Percentiles rank a stretch among this genome's conserved stretches.
Evolutionary conservation across 1,140 invertebrate genomes (phyloP).

Genomic region (Drosophila pruinosa): DNA sequence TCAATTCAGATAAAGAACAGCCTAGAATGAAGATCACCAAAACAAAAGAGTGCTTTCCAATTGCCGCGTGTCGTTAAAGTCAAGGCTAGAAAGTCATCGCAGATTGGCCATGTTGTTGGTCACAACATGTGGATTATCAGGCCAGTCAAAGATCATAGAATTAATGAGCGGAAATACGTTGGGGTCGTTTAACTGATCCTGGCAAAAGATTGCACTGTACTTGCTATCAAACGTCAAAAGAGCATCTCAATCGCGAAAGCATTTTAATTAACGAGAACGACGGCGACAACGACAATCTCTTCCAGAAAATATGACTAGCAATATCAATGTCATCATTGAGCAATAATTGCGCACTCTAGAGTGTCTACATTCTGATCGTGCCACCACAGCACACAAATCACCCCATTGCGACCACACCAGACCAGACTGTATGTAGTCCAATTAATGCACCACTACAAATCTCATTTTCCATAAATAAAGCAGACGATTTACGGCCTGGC

Average conservation of each 20-base stretch:
- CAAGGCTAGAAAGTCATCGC: not conserved
- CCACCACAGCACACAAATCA: slow-evolving; percentile 30
- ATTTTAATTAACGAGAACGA: slow-evolving; percentile 43
- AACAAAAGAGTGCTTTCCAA: not conserved
- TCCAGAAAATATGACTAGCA: not conserved
- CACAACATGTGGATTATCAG: slow-evolving; percentile 21
- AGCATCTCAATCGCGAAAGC: slow-evolving; percentile 34
- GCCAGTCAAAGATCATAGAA: not conserved
- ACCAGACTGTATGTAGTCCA: slow-evolving; percentile 8
- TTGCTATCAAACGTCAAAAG: slow-evolving; percentile 12
- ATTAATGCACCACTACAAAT: slow-evolving; percentile 69
- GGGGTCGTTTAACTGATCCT: not conserved
- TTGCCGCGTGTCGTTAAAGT: not conserved
- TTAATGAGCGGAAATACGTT: slow-evolving; percentile 2
- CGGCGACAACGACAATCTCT: not conserved
- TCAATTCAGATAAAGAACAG: slow-evolving; percentile 11
- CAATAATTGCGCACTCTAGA: slow-evolving; percentile 29
- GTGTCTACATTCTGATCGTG: slow-evolving; percentile 56
- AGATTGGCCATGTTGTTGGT: not conserved
- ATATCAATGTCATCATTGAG: slow-evolving; percentile 67
- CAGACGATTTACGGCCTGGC: slow-evolving; percentile 66
- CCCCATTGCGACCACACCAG: not conserved
- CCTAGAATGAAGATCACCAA: not conserved
- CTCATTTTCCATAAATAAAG: slow-evolving; percentile 70
- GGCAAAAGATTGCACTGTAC: slow-evolving; percentile 24